These are phyloP conservation scores for Dolichotis patagonum DNA, from an alignment of 2,113 vertebrate genomes.

Conservation along the genomic window DNA sequence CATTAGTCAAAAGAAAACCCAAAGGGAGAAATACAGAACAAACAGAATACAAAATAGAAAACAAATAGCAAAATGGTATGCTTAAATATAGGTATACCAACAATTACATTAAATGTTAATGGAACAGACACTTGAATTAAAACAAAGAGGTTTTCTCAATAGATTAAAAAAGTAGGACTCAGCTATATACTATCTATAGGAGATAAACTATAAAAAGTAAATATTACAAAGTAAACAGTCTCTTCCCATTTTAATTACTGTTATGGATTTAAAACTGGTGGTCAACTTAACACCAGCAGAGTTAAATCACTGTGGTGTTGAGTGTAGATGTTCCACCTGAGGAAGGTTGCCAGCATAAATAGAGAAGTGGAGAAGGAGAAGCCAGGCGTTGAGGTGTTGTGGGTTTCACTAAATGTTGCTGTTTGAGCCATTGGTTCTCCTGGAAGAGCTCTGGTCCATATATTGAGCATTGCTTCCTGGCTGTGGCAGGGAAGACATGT, in stretches of 20 bases:
- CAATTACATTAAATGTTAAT: conserved; percentile 17
- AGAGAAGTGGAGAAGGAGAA: too few species aligned
- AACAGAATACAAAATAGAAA: background rate
- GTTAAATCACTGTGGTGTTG: too few species aligned
- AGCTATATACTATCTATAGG: background rate
- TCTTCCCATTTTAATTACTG: background rate
- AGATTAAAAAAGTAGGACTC: background rate
- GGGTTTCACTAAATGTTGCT: too few species aligned
- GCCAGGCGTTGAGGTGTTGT: too few species aligned
- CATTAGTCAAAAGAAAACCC: conserved; percentile 20
- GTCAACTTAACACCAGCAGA: too few species aligned
- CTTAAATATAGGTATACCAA: background rate
- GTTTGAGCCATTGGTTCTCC: too few species aligned
- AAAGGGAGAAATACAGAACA: conserved; percentile 4
- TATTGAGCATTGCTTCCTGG: too few species aligned
- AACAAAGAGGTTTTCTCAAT: conserved; percentile 26
- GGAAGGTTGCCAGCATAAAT: too few species aligned
- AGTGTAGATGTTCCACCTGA: too few species aligned
- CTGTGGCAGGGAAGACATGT: too few species aligned
- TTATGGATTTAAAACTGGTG: too few species aligned
- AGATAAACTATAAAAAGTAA: conserved; percentile 16
- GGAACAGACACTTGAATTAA: background rate
- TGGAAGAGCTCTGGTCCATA: too few species aligned
- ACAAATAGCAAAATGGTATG: background rate
- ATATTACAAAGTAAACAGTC: background rate